A percentile compares a stretch with the other conserved stretches of the same genome.
These are phyloP conservation scores for Trachops cirrhosus DNA, from an alignment of 2,797 vertebrate genomes.

Conservation along the genomic window DNA sequence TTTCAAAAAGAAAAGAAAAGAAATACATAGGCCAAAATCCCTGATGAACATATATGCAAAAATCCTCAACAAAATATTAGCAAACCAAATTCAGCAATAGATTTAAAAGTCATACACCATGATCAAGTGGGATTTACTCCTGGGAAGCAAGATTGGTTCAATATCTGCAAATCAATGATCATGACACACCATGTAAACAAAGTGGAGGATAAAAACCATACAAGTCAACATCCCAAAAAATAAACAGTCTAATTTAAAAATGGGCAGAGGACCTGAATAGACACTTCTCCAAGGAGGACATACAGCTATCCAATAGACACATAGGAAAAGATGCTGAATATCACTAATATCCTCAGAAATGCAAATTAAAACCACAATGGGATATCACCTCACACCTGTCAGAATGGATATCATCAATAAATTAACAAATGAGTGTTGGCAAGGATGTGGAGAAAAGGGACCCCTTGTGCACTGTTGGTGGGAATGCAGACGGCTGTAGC, in stretches of 20 bases:
- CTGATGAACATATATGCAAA: neutral
- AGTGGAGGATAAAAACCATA: neutral
- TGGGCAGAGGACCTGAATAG: neutral
- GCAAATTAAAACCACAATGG: neutral
- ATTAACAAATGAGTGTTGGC: neutral
- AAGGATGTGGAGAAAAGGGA: neutral
- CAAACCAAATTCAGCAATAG: neutral
- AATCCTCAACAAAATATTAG: neutral
- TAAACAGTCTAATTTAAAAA: neutral
- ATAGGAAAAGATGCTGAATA: neutral
- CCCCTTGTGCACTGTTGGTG: neutral
- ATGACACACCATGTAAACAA: neutral
- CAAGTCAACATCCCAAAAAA: neutral
- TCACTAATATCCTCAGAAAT: neutral
- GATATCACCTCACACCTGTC: neutral
- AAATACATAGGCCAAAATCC: neutral
- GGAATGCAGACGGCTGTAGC: neutral
- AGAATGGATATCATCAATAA: neutral
- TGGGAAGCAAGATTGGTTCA: neutral
- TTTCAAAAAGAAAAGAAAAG: neutral
- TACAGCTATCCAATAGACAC: neutral
- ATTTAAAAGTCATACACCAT: neutral
- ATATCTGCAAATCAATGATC: neutral
- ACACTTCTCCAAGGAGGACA: neutral
- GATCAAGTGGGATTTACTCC: neutral